Percentiles rank a stretch among this genome's conserved stretches.
Conservation (phyloP, 2,888 invertebrate species). For the Aethes cnicana region DNA sequence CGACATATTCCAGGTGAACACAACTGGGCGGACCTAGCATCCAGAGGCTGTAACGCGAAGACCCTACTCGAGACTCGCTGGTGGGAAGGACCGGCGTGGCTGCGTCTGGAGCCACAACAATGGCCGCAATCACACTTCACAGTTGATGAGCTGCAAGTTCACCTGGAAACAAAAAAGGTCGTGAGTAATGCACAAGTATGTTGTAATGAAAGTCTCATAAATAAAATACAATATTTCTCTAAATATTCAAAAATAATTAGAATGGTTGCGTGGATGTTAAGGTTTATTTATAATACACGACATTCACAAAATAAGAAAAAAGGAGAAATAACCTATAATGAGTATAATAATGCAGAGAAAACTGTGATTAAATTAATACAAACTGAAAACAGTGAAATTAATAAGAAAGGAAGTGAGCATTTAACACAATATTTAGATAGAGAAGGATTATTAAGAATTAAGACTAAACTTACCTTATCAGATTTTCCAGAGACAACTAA, state of each 20-base stretch:
- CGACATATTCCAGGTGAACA: neutral
- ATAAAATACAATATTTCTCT: too few relatives aligned
- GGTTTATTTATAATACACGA: neutral
- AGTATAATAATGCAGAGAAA: neutral
- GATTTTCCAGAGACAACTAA: neutral
- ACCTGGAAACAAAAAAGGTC: conserved; percentile 5
- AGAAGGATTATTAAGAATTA: too few relatives aligned
- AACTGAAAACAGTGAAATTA: neutral
- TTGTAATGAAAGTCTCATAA: too few relatives aligned
- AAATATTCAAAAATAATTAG: neutral
- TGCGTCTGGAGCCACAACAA: neutral
- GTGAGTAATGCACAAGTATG: neutral
- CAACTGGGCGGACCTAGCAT: conserved; percentile 17
- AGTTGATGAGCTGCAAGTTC: neutral
- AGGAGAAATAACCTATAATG: neutral
- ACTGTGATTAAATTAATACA: neutral
- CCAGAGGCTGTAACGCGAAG: conserved; percentile 22
- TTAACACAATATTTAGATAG: too few relatives aligned
- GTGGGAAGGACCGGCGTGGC: conserved; percentile 24
- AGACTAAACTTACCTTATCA: neutral
- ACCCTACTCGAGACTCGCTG: neutral
- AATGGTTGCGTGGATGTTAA: conserved; percentile 3
- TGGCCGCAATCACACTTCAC: conserved; percentile 13
- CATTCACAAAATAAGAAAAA: neutral
- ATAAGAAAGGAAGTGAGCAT: neutral